These are phyloP conservation scores for Phyllotis vaccarum DNA, from an alignment of 2,797 vertebrate genomes.

Conservation along the genomic window DNA sequence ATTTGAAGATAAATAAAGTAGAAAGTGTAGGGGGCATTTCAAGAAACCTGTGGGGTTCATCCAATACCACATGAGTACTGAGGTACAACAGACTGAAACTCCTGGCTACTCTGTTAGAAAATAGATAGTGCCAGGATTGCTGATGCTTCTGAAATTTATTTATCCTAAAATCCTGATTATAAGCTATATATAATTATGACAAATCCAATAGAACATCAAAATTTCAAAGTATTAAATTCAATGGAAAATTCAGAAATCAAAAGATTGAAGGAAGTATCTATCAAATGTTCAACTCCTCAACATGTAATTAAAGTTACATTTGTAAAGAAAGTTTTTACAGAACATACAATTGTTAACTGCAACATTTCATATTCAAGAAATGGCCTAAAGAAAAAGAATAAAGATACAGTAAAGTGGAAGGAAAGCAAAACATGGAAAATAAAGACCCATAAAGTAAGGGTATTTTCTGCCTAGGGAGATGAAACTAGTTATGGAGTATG, in stretches of 20 bases:
- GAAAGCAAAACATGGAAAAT: not conserved
- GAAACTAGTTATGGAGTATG: not conserved
- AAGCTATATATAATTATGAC: not conserved
- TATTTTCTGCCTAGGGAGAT: not conserved
- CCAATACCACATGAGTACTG: no score
- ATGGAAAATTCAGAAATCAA: not conserved
- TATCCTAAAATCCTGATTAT: not conserved
- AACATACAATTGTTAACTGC: not conserved
- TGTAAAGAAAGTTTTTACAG: not conserved
- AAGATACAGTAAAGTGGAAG: not conserved
- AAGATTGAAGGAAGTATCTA: not conserved
- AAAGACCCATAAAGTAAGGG: not conserved
- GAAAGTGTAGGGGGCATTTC: not conserved
- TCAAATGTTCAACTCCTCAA: not conserved
- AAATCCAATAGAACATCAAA: not conserved
- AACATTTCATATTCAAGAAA: not conserved
- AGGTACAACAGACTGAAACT: not conserved
- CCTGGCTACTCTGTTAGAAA: not conserved
- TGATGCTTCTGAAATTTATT: not conserved
- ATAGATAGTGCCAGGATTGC: not conserved
- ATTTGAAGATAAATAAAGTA: conserved; percentile 33
- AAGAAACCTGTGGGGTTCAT: not conserved
- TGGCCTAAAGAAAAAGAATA: not conserved
- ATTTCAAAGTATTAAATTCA: no score
- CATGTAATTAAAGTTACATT: not conserved